Percentiles rank a stretch among this genome's conserved stretches.
Evolutionary conservation across 2,888 invertebrate genomes (phyloP).

Genomic region (Agrilus biguttatus): DNA sequence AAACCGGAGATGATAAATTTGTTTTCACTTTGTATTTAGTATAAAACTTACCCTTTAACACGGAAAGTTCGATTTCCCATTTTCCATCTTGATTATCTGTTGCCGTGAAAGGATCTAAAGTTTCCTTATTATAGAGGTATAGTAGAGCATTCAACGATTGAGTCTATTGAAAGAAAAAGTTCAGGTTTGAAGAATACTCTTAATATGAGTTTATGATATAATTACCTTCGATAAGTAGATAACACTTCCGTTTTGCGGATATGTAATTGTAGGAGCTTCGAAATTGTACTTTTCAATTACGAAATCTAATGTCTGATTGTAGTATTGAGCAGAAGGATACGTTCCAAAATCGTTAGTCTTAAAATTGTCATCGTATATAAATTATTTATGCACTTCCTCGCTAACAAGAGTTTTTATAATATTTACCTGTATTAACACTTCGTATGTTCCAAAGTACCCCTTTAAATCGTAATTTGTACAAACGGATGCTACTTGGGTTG

Average conservation of each 20-base stretch:
- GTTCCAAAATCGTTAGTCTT: constrained; percentile 43
- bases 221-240: constrained; percentile 33
- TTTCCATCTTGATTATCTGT: constrained; percentile 43
- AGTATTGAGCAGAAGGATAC: constrained; percentile 25
- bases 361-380: constrained; percentile 6
- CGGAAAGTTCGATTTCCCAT: constrained; percentile 36
- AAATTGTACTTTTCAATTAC: constrained; percentile 40
- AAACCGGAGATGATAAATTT: no score
- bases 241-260: constrained; percentile 28
- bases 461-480: constrained; percentile 31
- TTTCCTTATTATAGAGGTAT: constrained; percentile 22
- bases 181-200: constrained; percentile 2
- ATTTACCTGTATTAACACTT: constrained; percentile 36
- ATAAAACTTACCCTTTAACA: constrained; percentile 28
- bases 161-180: constrained; percentile 9
- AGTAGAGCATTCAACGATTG: constrained; percentile 15
- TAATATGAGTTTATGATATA: constrained; percentile 1
- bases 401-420: constrained; percentile 1
- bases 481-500: constrained; percentile 32
- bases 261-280: constrained; percentile 38
- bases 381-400: not conserved
- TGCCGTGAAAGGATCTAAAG: constrained; percentile 33
- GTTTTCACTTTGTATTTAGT: no score
- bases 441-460: constrained; percentile 43
- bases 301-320: constrained; percentile 27